These are phyloP conservation scores for Meghimatium bilineatum DNA, from an alignment of 2,888 invertebrate species.

Conservation along the genomic window DNA sequence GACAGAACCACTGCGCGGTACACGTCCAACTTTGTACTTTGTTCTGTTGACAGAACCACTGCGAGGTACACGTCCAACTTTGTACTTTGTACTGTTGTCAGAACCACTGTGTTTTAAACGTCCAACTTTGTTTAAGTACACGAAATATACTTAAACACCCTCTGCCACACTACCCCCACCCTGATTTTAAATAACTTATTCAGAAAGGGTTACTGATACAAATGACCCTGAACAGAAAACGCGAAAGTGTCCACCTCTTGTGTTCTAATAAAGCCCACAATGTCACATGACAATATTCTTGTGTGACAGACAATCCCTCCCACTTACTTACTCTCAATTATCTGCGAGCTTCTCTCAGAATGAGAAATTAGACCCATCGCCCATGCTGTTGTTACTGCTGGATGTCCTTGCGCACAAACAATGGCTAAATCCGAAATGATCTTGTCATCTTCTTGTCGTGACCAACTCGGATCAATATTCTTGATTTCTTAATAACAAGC, in stretches of 20 bases:
- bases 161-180: too few relatives aligned
- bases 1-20: too few relatives aligned
- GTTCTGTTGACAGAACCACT: too few relatives aligned
- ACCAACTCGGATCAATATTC: background rate
- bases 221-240: too few relatives aligned
- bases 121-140: too few relatives aligned
- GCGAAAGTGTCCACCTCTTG: background rate
- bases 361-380: conserved; percentile 34
- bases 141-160: too few relatives aligned
- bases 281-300: background rate
- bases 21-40: too few relatives aligned
- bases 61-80: too few relatives aligned
- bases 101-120: too few relatives aligned
- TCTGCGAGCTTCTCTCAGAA: conserved; percentile 14
- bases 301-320: background rate
- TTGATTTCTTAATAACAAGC: background rate
- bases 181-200: too few relatives aligned
- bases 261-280: background rate
- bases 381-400: background rate
- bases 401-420: background rate
- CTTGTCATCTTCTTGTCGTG: background rate
- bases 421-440: background rate
- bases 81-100: too few relatives aligned
- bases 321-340: conserved; percentile 40
- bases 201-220: too few relatives aligned